Evolutionary conservation across 2,797 vertebrate genomes (phyloP).

Genomic region (Nyctibius grandis): DNA sequence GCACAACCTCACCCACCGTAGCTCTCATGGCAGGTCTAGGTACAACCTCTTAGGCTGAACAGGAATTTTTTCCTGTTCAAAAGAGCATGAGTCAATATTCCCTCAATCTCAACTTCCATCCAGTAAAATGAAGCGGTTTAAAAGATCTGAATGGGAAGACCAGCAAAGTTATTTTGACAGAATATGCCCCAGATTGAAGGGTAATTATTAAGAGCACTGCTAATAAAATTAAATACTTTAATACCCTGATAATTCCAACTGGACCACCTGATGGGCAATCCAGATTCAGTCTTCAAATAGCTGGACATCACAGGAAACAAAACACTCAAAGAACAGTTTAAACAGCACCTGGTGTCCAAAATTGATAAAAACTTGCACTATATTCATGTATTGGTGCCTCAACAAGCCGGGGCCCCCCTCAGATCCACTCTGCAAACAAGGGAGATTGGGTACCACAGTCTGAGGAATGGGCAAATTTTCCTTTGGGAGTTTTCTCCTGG

Average conservation of each 20-base stretch:
- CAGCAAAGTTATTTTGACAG: background rate
- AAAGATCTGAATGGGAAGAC: background rate
- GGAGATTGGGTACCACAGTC: fast-evolving
- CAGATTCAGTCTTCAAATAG: background rate
- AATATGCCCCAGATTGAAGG: background rate
- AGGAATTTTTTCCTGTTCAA: background rate
- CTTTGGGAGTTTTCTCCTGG: background rate
- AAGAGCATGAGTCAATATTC: background rate
- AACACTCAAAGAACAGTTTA: background rate
- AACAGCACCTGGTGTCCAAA: background rate
- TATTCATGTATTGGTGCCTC: background rate
- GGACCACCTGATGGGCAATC: background rate
- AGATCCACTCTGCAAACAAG: background rate
- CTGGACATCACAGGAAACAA: background rate
- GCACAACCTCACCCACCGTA: background rate
- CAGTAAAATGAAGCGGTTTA: background rate
- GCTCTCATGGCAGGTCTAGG: background rate
- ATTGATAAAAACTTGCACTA: background rate
- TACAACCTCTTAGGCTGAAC: background rate
- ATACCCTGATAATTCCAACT: background rate
- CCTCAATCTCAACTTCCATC: background rate
- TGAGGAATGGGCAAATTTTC: background rate
- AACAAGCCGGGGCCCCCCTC: background rate
- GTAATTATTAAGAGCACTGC: background rate
- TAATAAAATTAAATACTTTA: background rate